Evolutionary conservation across 2,888 invertebrate genomes (phyloP).

Genomic region (Apotomis capreana): DNA sequence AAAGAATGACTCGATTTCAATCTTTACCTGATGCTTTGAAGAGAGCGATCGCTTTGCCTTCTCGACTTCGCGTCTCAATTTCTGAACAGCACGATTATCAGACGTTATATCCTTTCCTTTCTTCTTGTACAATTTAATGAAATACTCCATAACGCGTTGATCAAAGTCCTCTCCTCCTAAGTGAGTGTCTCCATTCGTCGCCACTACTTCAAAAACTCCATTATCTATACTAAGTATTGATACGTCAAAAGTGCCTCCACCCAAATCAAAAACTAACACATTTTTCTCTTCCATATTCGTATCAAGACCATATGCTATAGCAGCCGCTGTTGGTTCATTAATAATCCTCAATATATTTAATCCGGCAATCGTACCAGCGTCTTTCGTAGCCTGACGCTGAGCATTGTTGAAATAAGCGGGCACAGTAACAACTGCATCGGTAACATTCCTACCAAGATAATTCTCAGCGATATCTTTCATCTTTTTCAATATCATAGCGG

Average conservation of each 20-base stretch:
- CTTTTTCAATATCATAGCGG: slow-evolving; percentile 99
- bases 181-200: slow-evolving; percentile 98
- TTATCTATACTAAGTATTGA: slow-evolving; percentile 99
- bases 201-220: slow-evolving; percentile 97
- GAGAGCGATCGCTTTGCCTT: slow-evolving; percentile 98
- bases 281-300: slow-evolving; percentile 99
- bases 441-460: slow-evolving; percentile 95
- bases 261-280: slow-evolving; percentile 99
- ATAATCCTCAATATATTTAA: slow-evolving; percentile 97
- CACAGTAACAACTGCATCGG: slow-evolving; percentile 94
- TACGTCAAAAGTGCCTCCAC: slow-evolving; percentile 99
- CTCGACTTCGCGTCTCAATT: slow-evolving; percentile 97
- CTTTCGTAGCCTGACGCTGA: slow-evolving; percentile 99
- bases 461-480: slow-evolving; percentile 99
- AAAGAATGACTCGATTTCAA: slow-evolving; percentile 99
- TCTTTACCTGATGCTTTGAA: slow-evolving; percentile 96
- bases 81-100: slow-evolving; percentile 97
- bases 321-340: slow-evolving; percentile 99
- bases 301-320: slow-evolving; percentile 98
- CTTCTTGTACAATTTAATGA: slow-evolving; percentile 99
- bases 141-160: slow-evolving; percentile 99
- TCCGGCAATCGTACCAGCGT: slow-evolving; percentile 98
- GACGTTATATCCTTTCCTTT: slow-evolving; percentile 98
- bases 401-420: slow-evolving; percentile 99
- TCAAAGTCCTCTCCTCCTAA: slow-evolving; percentile 99